Conservation (phyloP, 2,888 invertebrate genomes). For the Pristionchus japonicus region DNA sequence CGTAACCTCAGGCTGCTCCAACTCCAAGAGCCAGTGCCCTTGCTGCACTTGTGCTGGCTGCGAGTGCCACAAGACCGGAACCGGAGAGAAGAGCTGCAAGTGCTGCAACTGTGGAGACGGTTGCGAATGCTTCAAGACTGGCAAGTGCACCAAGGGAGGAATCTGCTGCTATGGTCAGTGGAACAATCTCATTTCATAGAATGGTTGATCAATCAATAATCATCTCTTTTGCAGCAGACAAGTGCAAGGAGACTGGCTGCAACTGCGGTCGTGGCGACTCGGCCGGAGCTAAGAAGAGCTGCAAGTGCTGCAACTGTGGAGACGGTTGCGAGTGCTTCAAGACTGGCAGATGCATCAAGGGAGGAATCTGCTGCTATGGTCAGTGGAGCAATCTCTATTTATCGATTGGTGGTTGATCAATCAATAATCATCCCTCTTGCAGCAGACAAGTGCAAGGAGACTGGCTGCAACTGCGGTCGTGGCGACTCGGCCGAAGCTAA, state of each 20-base stretch:
- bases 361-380: neutral
- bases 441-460: neutral
- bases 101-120: neutral
- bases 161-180: neutral
- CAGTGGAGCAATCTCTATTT: neutral
- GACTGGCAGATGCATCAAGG: neutral
- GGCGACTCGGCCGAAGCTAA: neutral
- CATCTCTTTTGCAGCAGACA: neutral
- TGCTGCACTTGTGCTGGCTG: neutral
- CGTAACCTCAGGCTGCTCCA: neutral
- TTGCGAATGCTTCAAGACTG: neutral
- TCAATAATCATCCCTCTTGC: neutral
- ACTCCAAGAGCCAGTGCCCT: neutral
- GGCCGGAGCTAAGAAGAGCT: too few relatives aligned
- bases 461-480: neutral
- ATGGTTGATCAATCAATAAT: neutral
- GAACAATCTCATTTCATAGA: neutral
- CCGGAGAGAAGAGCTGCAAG: neutral
- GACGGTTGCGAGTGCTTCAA: too few relatives aligned
- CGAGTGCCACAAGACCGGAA: neutral
- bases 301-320: too few relatives aligned
- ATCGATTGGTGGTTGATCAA: neutral
- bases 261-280: too few relatives aligned
- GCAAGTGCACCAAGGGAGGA: neutral
- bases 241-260: neutral